Base-by-base conservation (phyloP, 2,888 invertebrate genomes). In the Tuberolachnus salignus region DNA sequence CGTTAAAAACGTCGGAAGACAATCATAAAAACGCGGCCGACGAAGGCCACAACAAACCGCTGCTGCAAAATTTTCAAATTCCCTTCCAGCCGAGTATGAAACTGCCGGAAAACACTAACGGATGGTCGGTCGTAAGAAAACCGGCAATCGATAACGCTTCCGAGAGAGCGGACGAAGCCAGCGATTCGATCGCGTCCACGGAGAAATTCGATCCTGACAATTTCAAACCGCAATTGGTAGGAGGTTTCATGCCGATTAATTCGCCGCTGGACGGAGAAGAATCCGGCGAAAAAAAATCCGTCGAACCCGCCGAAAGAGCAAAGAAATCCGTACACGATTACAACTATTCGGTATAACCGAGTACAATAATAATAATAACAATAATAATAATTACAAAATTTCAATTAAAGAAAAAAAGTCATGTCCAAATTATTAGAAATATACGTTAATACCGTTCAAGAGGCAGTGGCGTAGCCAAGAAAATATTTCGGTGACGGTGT, bases 71-170 rank as follows among this genome's bases (percentile, higher is more conserved):
- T 81, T 91, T 91, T 82, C 89, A 90, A 87, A 91, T 91, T 0
- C 91, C 91, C 0, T 91, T 91, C 83, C 89, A 90, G 64, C 91
- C 91, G 0, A 91, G 91, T 83, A 86, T 89, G 0, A 90, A 88
- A 80, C 86, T 90, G 1, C 87, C 88, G 0, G 87, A 81, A 49
- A 83, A 81, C 63, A 78, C 51, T n/a, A 83, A 83, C 63, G 83
- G 83, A 19, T 83, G 83, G 83, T 82, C 81, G 21, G 83, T 83
- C 10, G 81, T 83, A 16, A 81, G 80, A 34, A 81, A 80, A 80
- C 73, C 81, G 21, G 80, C 78, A 51, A 73, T 72, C 1, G 81
- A 82, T 42, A 74, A 42, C 13, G 72, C 80, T 23, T 81, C 71
- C 11, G 63, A 78, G 26, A 59, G 66, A 69, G 23, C 66, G 53